phyloP scores from a whole-genome alignment of 2,797 vertebrate species.

The Myripristis jacobus region DNA sequence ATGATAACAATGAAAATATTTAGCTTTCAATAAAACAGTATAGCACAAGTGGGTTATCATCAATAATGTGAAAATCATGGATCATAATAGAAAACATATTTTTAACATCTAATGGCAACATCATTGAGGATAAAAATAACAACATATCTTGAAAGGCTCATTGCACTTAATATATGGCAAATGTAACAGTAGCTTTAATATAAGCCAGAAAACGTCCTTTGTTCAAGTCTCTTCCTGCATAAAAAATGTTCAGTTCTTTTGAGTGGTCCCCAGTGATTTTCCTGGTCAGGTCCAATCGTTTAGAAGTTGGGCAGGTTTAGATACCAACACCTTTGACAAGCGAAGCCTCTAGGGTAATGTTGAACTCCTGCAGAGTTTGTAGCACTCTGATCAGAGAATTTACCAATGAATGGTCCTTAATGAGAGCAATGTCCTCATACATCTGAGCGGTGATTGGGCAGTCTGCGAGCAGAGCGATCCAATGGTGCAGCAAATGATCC shows the following conservation, averaged over 20 bases:
- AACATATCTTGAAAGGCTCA: conserved; percentile 88
- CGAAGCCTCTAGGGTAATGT: conserved; percentile 97
- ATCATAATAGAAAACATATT: conserved; percentile 85
- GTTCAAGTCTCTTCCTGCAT: conserved; percentile 90
- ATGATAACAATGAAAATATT: conserved; percentile 86
- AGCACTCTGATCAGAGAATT: conserved; percentile 98
- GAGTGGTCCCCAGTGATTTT: conserved; percentile 74
- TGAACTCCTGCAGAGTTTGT: conserved; percentile 99
- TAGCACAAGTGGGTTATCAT: conserved; percentile 78
- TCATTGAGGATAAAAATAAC: conserved; percentile 83
- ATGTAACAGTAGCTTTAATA: conserved; percentile 95
- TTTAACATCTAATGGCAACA: conserved; percentile 83
- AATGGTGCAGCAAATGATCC: conserved; percentile 98
- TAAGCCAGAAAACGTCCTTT: conserved; percentile 91
- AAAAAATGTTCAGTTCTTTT: conserved; percentile 73
- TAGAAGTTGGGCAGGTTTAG: conserved; percentile 66
- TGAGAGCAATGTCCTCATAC: conserved; percentile 96
- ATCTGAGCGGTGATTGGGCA: conserved; percentile 98
- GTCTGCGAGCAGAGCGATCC: conserved; percentile 97
- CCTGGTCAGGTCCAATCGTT: conserved; percentile 57
- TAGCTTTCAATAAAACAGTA: conserved; percentile 81
- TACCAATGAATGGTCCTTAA: conserved; percentile 96
- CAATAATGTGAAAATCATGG: conserved; percentile 81
- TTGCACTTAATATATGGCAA: conserved; percentile 90
- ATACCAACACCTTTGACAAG: conserved; percentile 95